Evolutionary conservation across 2,113 vertebrate species (phyloP), one percentile per base, ranked within the genome.

Genomic region (Crocuta crocuta): DNA sequence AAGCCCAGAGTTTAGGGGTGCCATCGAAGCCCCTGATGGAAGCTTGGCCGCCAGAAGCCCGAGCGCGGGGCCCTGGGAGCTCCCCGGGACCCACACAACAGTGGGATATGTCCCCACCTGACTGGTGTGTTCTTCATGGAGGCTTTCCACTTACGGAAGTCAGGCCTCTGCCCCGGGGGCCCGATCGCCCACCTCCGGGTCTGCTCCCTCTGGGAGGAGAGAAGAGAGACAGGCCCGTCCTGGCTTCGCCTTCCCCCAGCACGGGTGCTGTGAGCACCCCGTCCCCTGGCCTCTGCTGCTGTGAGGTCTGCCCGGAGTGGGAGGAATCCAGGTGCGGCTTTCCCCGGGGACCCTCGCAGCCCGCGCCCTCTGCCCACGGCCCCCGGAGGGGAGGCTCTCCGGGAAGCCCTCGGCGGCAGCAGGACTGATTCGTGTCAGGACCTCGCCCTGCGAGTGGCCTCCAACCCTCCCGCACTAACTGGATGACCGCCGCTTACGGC

Each of bases 181-280:
- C 68, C 4, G 33, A 13, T 24, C 28, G 28, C 50, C 55, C 16
- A 1, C 33, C n/a, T 39, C 45, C 10, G 5, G 7, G 5, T n/a
- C 5, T 1, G 48, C 78, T 73, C 50, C 10, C 31, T 26, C 24
- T 10, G 0, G 31, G 31, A 39, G 70, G 16, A 58, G 71, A 58
- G 31, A 39, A 61, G 16, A 58, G 71, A 58, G 19, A 5, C 13
- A 4, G 0, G 17, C 4, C 26, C 35, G 21, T 33, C 45, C 74
- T 12, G 73, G 23, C 3, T 68, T 6, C 8, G 0, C 58, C 16
- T 21, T 61, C n/a, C 58, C 39, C 85, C 50, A 12, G 24, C 0
- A 0, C 23, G 0, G 0, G 10, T 1, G 35, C 19, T 3, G 10
- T 9, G 24, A 66, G 73, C 65, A n/a, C 55, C 15, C 3, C 0